Conservation (phyloP, 2,888 invertebrate species). For the Hyalella azteca region DNA sequence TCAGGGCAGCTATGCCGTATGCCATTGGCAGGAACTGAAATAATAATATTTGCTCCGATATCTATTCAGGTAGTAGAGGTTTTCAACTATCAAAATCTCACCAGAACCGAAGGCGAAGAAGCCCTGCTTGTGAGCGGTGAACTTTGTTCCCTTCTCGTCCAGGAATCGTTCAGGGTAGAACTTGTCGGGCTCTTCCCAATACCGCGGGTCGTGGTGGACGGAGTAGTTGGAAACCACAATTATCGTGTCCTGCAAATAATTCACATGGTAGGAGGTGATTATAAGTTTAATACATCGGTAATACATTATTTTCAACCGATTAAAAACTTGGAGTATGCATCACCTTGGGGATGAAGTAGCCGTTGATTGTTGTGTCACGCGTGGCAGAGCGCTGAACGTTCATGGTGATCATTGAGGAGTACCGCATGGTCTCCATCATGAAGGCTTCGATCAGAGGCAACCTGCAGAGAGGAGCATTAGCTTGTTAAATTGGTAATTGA, state of each 20-base stretch:
- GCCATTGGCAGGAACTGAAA: too few species aligned
- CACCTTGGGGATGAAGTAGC: conserved; percentile 16
- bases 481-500: too few species aligned
- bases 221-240: not conserved
- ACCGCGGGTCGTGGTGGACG: conserved; percentile 36
- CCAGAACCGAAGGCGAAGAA: conserved; percentile 2
- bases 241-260: conserved; percentile 38
- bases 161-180: not conserved
- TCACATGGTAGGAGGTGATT: too few species aligned
- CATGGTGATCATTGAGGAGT: not conserved
- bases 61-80: too few species aligned
- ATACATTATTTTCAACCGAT: too few species aligned
- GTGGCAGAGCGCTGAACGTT: not conserved
- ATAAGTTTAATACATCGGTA: too few species aligned
- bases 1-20: too few species aligned
- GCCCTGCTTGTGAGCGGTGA: not conserved
- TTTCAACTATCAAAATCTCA: too few species aligned
- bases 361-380: not conserved
- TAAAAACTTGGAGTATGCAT: too few species aligned
- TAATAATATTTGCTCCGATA: too few species aligned
- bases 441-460: not conserved
- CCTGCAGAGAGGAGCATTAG: not conserved
- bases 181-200: conserved; percentile 42
- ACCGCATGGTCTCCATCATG: not conserved
- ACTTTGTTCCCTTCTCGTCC: not conserved